A percentile compares a stretch with the other conserved stretches of the same genome.
Conservation (phyloP, 1,140 invertebrate species). For the Rhagoletis zephyria region DNA sequence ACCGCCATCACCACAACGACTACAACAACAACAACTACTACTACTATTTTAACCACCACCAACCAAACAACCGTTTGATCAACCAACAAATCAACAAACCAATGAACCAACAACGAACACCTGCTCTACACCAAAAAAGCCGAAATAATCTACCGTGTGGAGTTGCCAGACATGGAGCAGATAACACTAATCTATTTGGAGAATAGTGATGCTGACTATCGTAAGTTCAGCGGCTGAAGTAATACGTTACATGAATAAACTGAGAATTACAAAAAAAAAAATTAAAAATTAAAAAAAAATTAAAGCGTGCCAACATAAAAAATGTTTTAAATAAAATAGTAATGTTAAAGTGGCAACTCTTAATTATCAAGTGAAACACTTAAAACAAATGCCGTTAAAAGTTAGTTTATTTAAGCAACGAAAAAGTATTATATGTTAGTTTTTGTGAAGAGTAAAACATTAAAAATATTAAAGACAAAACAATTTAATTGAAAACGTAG, state of each 20-base stretch:
- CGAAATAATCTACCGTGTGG: slow-evolving; percentile 91
- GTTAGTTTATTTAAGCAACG: slow-evolving; percentile 29
- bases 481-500: slow-evolving; percentile 20
- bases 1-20: slow-evolving; percentile 57
- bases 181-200: slow-evolving; percentile 91
- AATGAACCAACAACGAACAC: neutral
- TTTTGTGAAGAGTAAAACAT: slow-evolving; percentile 26
- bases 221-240: slow-evolving; percentile 77
- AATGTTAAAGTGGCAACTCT: slow-evolving; percentile 19
- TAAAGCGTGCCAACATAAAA: slow-evolving; percentile 33
- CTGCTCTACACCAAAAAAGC: slow-evolving; percentile 72
- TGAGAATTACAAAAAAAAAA: neutral
- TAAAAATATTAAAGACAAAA: neutral
- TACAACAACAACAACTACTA: slow-evolving; percentile 56
- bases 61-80: slow-evolving; percentile 27
- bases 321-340: slow-evolving; percentile 10
- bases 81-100: neutral
- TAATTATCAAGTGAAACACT: neutral
- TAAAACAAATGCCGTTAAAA: slow-evolving; percentile 27
- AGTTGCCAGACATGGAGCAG: slow-evolving; percentile 91
- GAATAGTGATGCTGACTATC: slow-evolving; percentile 81
- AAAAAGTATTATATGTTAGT: slow-evolving; percentile 31
- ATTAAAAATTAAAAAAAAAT: neutral
- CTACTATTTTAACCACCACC: slow-evolving; percentile 54
- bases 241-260: slow-evolving; percentile 8